These are phyloP conservation scores for Corythucha ciliata DNA, from an alignment of 2,888 invertebrate species.

Conservation along the genomic window DNA sequence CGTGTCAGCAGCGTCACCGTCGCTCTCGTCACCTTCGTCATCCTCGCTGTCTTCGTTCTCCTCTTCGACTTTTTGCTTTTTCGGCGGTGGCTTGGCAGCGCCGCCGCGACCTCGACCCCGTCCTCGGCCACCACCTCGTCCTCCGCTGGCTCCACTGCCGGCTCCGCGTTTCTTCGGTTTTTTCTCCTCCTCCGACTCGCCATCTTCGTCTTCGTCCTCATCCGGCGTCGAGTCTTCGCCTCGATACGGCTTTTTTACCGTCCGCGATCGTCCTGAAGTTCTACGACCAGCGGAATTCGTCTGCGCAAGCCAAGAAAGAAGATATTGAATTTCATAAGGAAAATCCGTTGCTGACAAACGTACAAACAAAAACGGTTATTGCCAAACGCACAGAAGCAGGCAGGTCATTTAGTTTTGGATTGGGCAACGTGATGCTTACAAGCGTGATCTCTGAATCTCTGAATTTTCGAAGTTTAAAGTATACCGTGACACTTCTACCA, in stretches of 20 bases:
- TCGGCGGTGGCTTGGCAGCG: constrained; percentile 12
- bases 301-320: too few species aligned
- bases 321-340: too few species aligned
- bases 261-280: constrained; percentile 20
- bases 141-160: neutral
- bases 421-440: too few species aligned
- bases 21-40: constrained; percentile 21
- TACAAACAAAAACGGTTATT: too few species aligned
- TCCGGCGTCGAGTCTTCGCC: constrained; percentile 15
- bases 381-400: too few species aligned
- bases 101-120: constrained; percentile 8
- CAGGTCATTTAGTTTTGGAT: too few species aligned
- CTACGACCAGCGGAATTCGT: too few species aligned
- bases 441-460: too few species aligned
- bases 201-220: constrained; percentile 23
- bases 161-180: constrained; percentile 16
- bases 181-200: constrained; percentile 22
- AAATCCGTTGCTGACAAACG: too few species aligned
- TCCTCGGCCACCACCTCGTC: constrained; percentile 6
- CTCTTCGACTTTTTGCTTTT: constrained; percentile 16
- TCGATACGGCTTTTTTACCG: constrained; percentile 21
- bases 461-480: too few species aligned
- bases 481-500: too few species aligned
- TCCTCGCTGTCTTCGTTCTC: constrained; percentile 17
- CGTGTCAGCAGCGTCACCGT: constrained; percentile 27